A percentile compares a stretch with the other conserved stretches of the same genome.
phyloP scores from a whole-genome alignment of 2,113 vertebrate species.

The Ardeotis arabs region DNA sequence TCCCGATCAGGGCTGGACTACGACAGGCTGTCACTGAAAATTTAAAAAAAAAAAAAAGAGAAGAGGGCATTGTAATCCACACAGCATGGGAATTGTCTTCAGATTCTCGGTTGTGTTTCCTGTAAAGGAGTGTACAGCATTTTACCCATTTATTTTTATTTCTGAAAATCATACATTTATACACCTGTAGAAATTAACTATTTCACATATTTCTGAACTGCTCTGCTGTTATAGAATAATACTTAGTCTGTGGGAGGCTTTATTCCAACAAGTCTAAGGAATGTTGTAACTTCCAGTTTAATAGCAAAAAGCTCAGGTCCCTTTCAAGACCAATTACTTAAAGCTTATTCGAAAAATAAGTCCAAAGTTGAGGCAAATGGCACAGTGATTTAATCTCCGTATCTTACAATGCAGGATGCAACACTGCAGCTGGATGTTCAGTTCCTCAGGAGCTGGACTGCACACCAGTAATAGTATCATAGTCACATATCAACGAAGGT shows the following conservation, averaged over 20 bases:
- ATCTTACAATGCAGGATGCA: not conserved
- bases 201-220: not conserved
- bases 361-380: not conserved
- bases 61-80: not conserved
- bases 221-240: not conserved
- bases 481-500: not conserved
- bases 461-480: not conserved
- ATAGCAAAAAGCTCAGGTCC: not conserved
- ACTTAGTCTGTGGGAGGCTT: not conserved
- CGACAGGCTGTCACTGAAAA: not conserved
- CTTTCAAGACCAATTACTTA: not conserved
- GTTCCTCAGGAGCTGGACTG: not conserved
- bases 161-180: not conserved
- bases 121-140: not conserved
- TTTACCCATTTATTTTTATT: not conserved
- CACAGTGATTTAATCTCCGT: not conserved
- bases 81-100: not conserved
- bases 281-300: not conserved
- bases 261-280: not conserved
- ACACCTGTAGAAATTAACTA: not conserved
- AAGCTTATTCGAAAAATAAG: not conserved
- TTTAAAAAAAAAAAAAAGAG: not conserved
- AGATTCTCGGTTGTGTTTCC: not conserved
- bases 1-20: too few relatives aligned
- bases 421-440: not conserved